Conservation (phyloP, 2,113 vertebrate species). For the Eulemur rufifrons region DNA sequence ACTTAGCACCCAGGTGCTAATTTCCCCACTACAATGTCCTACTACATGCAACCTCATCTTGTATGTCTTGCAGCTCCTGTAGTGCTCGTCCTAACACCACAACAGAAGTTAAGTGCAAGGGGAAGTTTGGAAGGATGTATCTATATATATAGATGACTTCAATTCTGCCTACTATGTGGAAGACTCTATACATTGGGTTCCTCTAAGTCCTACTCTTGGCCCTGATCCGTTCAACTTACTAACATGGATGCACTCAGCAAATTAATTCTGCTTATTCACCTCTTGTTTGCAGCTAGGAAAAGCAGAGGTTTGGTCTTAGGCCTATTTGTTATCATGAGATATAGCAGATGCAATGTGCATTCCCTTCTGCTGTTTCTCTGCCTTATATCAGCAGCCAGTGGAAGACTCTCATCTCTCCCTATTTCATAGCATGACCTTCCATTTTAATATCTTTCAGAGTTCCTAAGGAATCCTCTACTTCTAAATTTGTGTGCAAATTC, state of each 20-base stretch:
- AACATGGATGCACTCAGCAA: no score
- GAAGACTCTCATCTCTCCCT: background rate
- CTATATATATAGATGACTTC: no score
- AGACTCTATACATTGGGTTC: accelerated
- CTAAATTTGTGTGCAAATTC: background rate
- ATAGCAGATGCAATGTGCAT: background rate
- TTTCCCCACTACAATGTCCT: accelerated
- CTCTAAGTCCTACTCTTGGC: background rate
- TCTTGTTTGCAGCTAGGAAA: background rate
- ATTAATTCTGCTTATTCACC: background rate
- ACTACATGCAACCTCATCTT: accelerated
- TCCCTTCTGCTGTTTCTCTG: background rate
- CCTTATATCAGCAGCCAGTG: background rate
- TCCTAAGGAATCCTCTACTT: background rate
- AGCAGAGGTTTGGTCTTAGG: background rate
- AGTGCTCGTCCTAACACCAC: background rate
- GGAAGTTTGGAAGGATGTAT: background rate
- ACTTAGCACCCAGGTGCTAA: no score
- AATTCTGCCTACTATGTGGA: background rate
- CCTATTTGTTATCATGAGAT: background rate
- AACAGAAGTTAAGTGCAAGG: background rate
- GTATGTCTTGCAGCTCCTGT: background rate
- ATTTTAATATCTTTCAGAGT: background rate
- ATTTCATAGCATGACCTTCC: background rate
- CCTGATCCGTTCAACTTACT: background rate